Evolutionary conservation across 1,140 invertebrate species (phyloP), one percentile per base, ranked within the genome.

Genomic region (Hypsibius dujardini): DNA sequence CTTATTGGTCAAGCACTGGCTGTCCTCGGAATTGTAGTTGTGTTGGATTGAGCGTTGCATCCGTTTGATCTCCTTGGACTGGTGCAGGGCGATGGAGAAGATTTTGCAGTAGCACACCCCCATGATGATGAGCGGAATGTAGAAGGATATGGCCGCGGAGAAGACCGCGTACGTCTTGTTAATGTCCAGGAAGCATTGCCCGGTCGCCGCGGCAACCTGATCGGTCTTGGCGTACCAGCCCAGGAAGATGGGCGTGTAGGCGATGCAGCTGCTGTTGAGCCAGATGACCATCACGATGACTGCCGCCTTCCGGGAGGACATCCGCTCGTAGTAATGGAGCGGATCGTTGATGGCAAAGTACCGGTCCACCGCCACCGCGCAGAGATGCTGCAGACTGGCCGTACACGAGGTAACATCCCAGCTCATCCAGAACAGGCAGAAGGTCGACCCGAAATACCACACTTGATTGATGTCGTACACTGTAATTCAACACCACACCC

Each of bases 301-400:
- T 72, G 89, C 85, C 86, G 92, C 92, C 62, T 90, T 84, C 69
- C 84, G 83, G 0, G 89, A 88, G 1, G 90, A 91, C 71, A 90
- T 84, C 77, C 90, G 90, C 1, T 90, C 88, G 3, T 89, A 89
- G 78, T 93, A 91, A 76, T 92, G 88, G 71, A 95, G 79, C 3
- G 90, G 90, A 76, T 90, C 90, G 3, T 90, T 92, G 69, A 95
- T 94, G 42, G 91, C 90, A 78, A 89, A 88, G 79, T 91, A 93
- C 69, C 90, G 81, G 78, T 94, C 90, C 47, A 92, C 84, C 73
- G 87, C 89, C 76, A 91, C 90, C 77, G 91, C 89, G 77, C 91
- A 94, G 71, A 94, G 83, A 80, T 94, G 93, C 14, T 93, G 82
- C 74, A 94, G 93, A 75, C 89, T 92, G 46, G 91, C 90, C 12